Evolutionary conservation across 30 jellyfish, hydroid and myxozoan genomes (phyloP), one percentile per base, ranked within the genome.

Genomic region (Aurelia sp.): DNA sequence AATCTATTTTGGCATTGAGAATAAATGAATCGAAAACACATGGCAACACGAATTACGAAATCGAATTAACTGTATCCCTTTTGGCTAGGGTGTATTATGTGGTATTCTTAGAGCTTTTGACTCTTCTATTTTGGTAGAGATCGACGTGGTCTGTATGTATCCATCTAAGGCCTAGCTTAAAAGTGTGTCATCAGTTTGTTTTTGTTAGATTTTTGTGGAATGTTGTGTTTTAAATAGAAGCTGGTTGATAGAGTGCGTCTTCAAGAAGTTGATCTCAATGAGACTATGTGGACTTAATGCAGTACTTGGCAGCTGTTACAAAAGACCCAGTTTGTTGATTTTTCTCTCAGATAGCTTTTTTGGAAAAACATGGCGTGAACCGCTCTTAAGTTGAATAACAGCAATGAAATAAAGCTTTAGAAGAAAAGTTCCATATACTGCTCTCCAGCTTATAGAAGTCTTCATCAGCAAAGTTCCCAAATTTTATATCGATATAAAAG

Each of bases 121-220:
- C 85, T 74, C 50, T 23, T 64, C 71, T 52, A 57, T 30, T 78
- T 78, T 81, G 89, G 89, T 64, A 40, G 51, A 78, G 33, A 63
- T 78, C 47, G 22, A 78, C 63, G 89, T 78, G 89, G 89, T 78
- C 33, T 62, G 10, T 40, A 4, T 64, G 89, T 78, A 78, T 78
- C 73, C 62, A 11, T 63, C 79, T 47, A 78, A 63, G 89, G 79
- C 50, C 66, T 41, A 30, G 44, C 53, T 63, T 31, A 17, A 44
- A 53, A 16, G 31, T 66, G 73, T 47, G 65, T 55, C 22, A 62
- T 27, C 76, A 44, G 47, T 62, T 76, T 76, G 52, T 76, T 60
- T n/a, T 76, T 27, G 51, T 76, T 76, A 66, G 86, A 53, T 76
- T 76, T 76, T 59, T 76, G 68, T 13, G 73, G 86, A 76, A 76